A percentile compares a stretch with the other conserved stretches of the same genome.
Conservation (phyloP, 2,797 vertebrate species). For the Salarias fasciatus region DNA sequence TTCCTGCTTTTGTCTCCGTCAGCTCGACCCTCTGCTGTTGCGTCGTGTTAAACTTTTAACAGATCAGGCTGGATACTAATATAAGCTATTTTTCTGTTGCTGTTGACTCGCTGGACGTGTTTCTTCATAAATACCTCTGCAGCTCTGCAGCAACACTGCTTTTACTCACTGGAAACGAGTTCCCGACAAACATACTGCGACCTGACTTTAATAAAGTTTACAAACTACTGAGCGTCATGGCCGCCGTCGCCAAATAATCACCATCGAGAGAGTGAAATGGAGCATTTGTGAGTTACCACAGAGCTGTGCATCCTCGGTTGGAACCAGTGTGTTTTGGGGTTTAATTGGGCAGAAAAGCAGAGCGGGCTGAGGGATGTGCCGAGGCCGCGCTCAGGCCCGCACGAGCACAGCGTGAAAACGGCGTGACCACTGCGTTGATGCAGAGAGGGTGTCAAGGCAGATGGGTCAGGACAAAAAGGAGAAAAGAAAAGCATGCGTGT, state of each 20-base stretch:
- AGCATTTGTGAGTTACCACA: neutral
- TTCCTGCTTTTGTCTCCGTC: slow-evolving; percentile 26
- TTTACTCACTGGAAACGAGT: neutral
- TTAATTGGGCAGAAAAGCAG: neutral
- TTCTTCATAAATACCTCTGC: neutral
- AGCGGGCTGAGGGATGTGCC: neutral
- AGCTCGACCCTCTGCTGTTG: slow-evolving; percentile 28
- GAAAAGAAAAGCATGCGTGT: neutral
- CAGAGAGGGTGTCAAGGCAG: neutral
- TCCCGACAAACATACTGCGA: neutral
- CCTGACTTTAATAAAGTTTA: neutral
- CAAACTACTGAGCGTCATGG: too few relatives aligned
- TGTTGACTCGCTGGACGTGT: neutral
- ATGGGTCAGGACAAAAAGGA: neutral
- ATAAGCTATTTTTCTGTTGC: neutral
- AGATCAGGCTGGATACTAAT: neutral
- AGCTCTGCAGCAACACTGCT: too few relatives aligned
- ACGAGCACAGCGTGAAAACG: neutral
- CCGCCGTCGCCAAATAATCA: too few relatives aligned
- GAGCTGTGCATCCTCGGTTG: neutral
- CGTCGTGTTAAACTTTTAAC: slow-evolving; percentile 72
- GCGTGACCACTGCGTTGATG: neutral
- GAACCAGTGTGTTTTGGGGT: neutral
- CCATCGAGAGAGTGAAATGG: neutral
- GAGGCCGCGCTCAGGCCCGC: neutral